phyloP scores from a whole-genome alignment of 2,113 vertebrate genomes.

The Muntiacus muntjak region DNA sequence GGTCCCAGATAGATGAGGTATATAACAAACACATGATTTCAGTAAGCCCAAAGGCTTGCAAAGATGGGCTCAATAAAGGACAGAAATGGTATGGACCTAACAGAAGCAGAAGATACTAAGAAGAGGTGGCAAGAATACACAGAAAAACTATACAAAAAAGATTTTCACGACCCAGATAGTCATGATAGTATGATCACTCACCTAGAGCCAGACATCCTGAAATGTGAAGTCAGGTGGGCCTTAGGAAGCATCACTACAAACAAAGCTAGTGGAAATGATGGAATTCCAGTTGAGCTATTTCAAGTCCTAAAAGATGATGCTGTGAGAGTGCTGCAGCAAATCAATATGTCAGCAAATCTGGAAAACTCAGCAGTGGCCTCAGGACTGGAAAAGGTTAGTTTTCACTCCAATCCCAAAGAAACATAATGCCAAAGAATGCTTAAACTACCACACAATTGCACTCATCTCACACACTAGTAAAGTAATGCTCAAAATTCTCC shows the following conservation, averaged over 20 bases:
- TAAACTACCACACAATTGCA: neutral
- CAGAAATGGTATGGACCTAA: neutral
- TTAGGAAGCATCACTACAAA: neutral
- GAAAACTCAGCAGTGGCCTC: neutral
- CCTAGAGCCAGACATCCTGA: neutral
- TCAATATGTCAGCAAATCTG: neutral
- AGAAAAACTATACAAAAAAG: neutral
- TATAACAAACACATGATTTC: neutral
- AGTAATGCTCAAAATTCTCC: neutral
- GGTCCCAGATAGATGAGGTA: neutral
- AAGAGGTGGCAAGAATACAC: neutral
- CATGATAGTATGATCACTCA: neutral
- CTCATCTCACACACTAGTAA: neutral
- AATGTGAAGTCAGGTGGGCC: neutral
- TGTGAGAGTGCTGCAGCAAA: neutral
- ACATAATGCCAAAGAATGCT: neutral
- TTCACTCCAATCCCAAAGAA: neutral
- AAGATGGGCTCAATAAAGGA: neutral
- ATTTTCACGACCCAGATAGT: neutral
- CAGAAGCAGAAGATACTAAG: neutral
- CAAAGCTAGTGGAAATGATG: neutral
- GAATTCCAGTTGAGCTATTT: neutral
- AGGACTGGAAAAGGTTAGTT: neutral
- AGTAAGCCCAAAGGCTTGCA: neutral
- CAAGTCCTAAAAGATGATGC: neutral